These are phyloP conservation scores for Mastigias papua DNA, from an alignment of 30 jellyfish, hydroid and myxozoan genomes.

Conservation along the genomic window DNA sequence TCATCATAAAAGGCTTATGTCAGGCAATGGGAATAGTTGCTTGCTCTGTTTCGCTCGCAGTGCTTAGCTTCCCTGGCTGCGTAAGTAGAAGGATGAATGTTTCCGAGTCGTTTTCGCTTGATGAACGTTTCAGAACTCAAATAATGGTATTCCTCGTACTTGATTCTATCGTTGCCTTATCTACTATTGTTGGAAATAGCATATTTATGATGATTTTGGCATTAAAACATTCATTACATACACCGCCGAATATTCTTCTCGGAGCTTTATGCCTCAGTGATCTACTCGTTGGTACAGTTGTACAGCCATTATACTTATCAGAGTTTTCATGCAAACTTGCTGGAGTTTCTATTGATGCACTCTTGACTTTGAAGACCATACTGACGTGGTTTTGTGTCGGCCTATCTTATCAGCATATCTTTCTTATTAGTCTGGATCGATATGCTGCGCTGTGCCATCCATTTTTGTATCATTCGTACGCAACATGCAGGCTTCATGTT, in stretches of 20 bases:
- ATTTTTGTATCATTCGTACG: conserved; percentile 17
- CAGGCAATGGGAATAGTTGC: no score
- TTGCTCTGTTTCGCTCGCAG: no score
- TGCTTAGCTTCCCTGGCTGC: no score
- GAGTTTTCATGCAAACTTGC: neutral
- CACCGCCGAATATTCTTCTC: conserved; percentile 45
- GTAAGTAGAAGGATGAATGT: neutral
- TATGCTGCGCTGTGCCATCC: conserved; percentile 45
- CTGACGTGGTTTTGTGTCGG: conserved; percentile 20
- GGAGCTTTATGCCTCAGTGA: conserved; percentile 65
- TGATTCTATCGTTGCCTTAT: conserved; percentile 3
- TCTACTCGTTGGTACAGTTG: conserved; percentile 27
- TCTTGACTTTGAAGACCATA: neutral
- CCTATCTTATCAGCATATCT: conserved; percentile 22
- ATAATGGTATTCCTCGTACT: neutral
- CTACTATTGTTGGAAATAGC: conserved; percentile 38
- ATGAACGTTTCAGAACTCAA: neutral
- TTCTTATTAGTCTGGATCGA: conserved; percentile 30
- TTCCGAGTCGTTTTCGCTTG: neutral
- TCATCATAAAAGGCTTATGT: no score
- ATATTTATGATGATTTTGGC: conserved; percentile 8
- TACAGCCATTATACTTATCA: conserved; percentile 31
- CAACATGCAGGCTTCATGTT: conserved; percentile 1
- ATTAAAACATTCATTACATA: conserved; percentile 10
- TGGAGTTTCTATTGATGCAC: neutral